Evolutionary conservation across 1,140 invertebrate species (phyloP), one percentile per base, ranked within the genome.

Genomic region (Drosophila pectinifera): DNA sequence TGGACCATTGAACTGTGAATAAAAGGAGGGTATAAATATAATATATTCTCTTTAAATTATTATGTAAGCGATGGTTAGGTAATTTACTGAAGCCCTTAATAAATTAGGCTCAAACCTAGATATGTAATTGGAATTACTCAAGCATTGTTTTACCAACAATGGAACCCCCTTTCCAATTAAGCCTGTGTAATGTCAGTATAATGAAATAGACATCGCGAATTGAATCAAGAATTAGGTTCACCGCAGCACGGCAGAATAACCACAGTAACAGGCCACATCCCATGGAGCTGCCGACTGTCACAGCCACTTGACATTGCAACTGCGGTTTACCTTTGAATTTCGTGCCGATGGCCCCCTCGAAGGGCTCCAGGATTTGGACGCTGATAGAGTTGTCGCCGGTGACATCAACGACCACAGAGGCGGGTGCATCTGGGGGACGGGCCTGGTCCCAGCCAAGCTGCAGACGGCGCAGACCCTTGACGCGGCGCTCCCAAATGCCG

Each of bases 401-500:
- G 1, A 98, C 97, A 78, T 97, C 96, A 6, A 98, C 93, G 10
- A 95, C 95, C 1, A 98, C 96, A 10, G 95, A 91, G 14, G 95
- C 95, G 1, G 97, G 96, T 13, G 95, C 93, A 85, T 96, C 95
- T n/a, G 97, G 97, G 0, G 95, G 95, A 48, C 96, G 95, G 93
- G 94, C 78, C 85, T 94, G 94, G 63, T 94, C 93, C 93, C 95
- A 95, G 7, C 95, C 95, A 14, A 94, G 81, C 11, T 95, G 91
- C 77, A 95, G 92, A 26, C 94, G 93, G 68, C 94, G 96, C 8
- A 98, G 93, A 0, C 96, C 95, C 91, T 96, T 95, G 2, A 96
- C 95, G 69, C 97, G 94, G 54, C 97, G 94, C 76, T 98, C 96
- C 97, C 97, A 98, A 22, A 97, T 94, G 46, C 95, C 95, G 16